These are phyloP conservation scores for Phoxinus phoxinus DNA, from an alignment of 2,113 vertebrate genomes.

Conservation along the genomic window DNA sequence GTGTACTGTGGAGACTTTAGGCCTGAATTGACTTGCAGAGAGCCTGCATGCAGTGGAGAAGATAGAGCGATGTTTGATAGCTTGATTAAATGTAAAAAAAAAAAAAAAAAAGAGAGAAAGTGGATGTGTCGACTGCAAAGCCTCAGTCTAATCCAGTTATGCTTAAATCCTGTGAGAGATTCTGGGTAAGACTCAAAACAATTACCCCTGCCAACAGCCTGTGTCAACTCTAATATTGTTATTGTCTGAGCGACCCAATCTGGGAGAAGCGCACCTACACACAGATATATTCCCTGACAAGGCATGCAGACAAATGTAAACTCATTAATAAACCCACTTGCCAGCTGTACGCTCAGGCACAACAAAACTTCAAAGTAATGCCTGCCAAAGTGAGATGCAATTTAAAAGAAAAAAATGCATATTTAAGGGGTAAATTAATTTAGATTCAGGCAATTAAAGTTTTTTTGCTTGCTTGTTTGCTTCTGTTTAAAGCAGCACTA, in stretches of 20 bases:
- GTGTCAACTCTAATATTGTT: slow-evolving; percentile 51
- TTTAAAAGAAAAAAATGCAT: background rate
- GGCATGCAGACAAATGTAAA: slow-evolving; percentile 33
- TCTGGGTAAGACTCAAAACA: slow-evolving; percentile 46
- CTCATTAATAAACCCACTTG: slow-evolving; percentile 40
- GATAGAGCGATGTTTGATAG: slow-evolving; percentile 29
- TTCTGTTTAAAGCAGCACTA: background rate
- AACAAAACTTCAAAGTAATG: slow-evolving; percentile 12
- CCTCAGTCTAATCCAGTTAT: slow-evolving; percentile 49
- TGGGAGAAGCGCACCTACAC: slow-evolving; percentile 15
- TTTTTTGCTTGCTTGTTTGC: background rate
- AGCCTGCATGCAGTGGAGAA: background rate
- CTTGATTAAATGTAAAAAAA: slow-evolving; percentile 46
- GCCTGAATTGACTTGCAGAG: background rate
- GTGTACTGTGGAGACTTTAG: background rate
- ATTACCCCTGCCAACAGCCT: slow-evolving; percentile 42
- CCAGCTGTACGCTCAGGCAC: slow-evolving; percentile 1
- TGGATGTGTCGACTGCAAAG: slow-evolving; percentile 11
- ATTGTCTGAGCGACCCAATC: slow-evolving; percentile 24
- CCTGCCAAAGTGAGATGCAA: slow-evolving; percentile 27
- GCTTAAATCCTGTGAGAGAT: slow-evolving; percentile 47
- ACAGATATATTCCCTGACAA: slow-evolving; percentile 9
- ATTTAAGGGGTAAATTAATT: slow-evolving; percentile 7
- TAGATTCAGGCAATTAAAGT: background rate
- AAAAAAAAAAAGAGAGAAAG: background rate